Percentiles rank a stretch among this genome's conserved stretches.
Evolutionary conservation across 2,888 invertebrate species (phyloP).

Genomic region (Crematogaster levior): DNA sequence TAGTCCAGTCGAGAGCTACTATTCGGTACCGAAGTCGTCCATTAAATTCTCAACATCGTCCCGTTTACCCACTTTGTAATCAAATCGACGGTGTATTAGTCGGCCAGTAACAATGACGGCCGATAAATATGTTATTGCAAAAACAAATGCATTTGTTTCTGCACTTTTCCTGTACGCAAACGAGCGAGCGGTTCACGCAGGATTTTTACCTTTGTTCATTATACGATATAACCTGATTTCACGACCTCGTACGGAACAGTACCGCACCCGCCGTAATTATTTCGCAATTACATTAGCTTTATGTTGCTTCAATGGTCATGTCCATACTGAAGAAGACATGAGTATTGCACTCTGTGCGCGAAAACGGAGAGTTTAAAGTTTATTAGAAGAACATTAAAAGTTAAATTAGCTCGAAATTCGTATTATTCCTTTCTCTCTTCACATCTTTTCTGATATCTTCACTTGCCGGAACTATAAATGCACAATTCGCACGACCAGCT

Average conservation of each 20-base stretch:
- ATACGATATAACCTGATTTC: conserved; percentile 19
- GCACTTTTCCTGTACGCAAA: not conserved
- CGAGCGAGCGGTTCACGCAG: conserved; percentile 4
- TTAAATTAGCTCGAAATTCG: not conserved
- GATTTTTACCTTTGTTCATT: conserved; percentile 25
- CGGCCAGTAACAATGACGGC: conserved; percentile 1
- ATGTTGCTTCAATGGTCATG: not conserved
- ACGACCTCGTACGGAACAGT: not conserved
- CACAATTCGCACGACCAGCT: conserved; percentile 39
- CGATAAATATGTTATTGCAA: conserved; percentile 23
- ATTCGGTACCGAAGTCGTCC: not conserved
- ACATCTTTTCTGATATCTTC: not conserved
- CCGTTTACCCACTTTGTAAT: conserved; percentile 44
- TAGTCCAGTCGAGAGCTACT: conserved; percentile 1
- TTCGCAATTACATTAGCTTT: conserved; percentile 40
- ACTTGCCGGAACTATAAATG: conserved; percentile 19
- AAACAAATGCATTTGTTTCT: conserved; percentile 5
- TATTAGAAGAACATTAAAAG: not conserved
- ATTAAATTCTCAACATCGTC: conserved; percentile 38
- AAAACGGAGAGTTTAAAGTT: conserved; percentile 33
- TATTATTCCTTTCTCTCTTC: not conserved
- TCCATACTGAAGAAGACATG: conserved; percentile 7
- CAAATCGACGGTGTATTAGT: conserved; percentile 31
- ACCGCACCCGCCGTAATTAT: conserved; percentile 11
- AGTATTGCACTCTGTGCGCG: not conserved